Evolutionary conservation across 2,888 invertebrate genomes (phyloP), one percentile per base, ranked within the genome.

Genomic region (Agriopis marginaria): DNA sequence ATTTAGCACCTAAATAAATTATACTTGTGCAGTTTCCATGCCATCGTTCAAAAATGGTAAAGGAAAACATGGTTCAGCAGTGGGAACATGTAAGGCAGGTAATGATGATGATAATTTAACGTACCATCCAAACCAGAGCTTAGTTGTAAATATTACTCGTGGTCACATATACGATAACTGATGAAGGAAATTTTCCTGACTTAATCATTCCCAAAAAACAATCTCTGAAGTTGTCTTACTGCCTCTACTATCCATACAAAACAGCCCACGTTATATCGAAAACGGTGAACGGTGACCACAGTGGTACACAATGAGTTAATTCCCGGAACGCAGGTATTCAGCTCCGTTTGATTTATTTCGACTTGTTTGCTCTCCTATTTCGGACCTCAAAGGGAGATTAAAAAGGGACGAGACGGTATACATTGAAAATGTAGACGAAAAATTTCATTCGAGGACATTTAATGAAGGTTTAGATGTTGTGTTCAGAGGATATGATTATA

Each of bases 311-410:
- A 64, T 67, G 64, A 63, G 69, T 69, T 65, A 69, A 68, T 71
- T 61, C 71, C 65, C 54, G 55, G 67, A 60, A 67, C 60, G 56
- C 60, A 61, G 66, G 66, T 56, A 66, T 65, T 61, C 49, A 44
- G 63, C 47, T 40, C 56, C 65, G 63, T 70, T 70, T 66, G 66
- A 70, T 70, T 70, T 70, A 70, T 62, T 45, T 44, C 45, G 59
- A 59, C 53, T 63, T 70, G 66, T 70, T 66, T 70, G 66, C 66
- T 70, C 63, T 63, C 59, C 63, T 63, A 66, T 66, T 66, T 53
- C 39, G 70, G 62, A 63, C 63, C 66, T 66, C 66, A 66, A 70
- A 66, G 70, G 70, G 44, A 70, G 70, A 70, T 70, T 70, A 70
- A 70, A 70, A 70, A 70, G 54, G 70, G 66, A 65, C 69, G 69